Conservation (phyloP, 2,888 invertebrate species). For the Melanostoma scalare region DNA sequence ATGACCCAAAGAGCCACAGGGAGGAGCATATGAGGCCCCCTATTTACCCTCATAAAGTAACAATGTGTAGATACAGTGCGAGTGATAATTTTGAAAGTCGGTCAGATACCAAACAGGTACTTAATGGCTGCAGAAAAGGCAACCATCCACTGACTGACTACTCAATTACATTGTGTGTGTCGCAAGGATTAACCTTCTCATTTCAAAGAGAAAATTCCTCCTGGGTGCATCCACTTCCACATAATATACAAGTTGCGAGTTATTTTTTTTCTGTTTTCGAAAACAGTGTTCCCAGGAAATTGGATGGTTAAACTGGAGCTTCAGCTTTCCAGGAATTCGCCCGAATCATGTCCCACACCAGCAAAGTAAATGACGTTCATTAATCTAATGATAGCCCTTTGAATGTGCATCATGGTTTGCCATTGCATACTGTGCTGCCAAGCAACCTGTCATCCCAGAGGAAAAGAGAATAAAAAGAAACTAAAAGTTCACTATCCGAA, state of each 20-base stretch:
- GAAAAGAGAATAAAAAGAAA: constrained; percentile 2
- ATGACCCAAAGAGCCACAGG: constrained; percentile 49
- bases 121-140: constrained; percentile 54
- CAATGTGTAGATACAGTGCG: constrained; percentile 14
- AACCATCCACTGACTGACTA: constrained; percentile 47
- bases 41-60: constrained; percentile 29
- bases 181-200: constrained; percentile 67
- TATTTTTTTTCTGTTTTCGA: not conserved
- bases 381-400: constrained; percentile 72
- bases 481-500: constrained; percentile 55
- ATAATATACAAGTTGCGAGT: not conserved
- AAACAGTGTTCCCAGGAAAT: constrained; percentile 49
- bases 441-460: constrained; percentile 65
- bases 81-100: constrained; percentile 56
- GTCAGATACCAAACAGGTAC: constrained; percentile 56
- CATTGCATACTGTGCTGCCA: constrained; percentile 4
- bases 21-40: not conserved
- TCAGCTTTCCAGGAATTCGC: constrained; percentile 61
- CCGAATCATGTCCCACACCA: constrained; percentile 70
- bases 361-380: constrained; percentile 70
- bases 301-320: constrained; percentile 57
- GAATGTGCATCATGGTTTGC: constrained; percentile 42
- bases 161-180: constrained; percentile 65
- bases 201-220: constrained; percentile 39
- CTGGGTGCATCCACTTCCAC: constrained; percentile 25